Conservation (phyloP, 2,113 vertebrate genomes). For the Anthoscopus minutus region DNA sequence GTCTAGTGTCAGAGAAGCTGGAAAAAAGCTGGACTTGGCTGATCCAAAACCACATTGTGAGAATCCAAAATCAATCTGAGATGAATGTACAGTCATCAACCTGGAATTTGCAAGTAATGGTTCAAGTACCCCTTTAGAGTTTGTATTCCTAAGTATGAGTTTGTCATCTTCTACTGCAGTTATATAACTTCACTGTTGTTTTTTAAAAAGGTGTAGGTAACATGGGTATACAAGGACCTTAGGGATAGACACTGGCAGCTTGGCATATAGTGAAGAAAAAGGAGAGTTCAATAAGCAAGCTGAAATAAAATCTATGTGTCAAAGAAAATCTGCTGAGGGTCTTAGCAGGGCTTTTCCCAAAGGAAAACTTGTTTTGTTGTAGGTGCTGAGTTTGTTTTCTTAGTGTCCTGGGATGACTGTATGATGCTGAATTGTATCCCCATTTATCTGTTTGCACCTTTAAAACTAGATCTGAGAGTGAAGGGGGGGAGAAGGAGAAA, state of each 20-base stretch:
- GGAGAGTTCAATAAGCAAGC: neutral
- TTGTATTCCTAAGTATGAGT: neutral
- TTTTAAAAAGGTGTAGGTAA: neutral
- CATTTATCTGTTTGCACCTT: neutral
- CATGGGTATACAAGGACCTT: neutral
- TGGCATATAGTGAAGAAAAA: neutral
- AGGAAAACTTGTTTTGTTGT: neutral
- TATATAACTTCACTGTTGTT: neutral
- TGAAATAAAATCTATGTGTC: neutral
- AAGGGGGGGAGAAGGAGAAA: neutral
- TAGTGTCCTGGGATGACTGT: neutral
- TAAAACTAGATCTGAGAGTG: neutral
- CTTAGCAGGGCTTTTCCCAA: neutral
- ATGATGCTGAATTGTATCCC: neutral
- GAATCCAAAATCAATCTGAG: neutral
- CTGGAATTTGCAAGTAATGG: neutral
- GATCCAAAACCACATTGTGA: neutral
- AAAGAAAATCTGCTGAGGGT: neutral
- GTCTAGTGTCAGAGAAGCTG: neutral
- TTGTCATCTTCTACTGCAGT: neutral
- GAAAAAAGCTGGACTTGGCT: neutral
- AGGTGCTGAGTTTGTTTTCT: neutral
- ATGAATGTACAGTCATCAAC: neutral
- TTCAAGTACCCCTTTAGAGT: neutral
- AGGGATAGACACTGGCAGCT: neutral